These are phyloP conservation scores for Phenacoccus solenopsis DNA, from an alignment of 1,140 invertebrate species.

Conservation along the genomic window DNA sequence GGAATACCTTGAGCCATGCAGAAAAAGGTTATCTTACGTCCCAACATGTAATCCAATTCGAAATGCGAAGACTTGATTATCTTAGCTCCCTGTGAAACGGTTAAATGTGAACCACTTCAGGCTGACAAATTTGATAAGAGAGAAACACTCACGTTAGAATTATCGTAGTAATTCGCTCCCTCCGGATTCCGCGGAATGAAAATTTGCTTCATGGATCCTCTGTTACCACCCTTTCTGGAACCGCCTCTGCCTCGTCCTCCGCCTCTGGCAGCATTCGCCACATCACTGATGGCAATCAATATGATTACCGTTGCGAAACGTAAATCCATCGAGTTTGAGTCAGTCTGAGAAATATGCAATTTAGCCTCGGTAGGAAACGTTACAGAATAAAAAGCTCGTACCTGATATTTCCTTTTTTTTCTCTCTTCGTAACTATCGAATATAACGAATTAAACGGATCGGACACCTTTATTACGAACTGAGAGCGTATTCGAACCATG, in stretches of 20 bases:
- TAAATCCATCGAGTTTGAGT: background rate
- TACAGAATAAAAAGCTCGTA: too few species aligned
- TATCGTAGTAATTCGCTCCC: constrained; percentile 52
- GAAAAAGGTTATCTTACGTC: constrained; percentile 45
- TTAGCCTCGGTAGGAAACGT: background rate
- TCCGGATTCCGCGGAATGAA: constrained; percentile 51
- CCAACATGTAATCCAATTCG: constrained; percentile 45
- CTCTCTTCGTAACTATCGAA: background rate
- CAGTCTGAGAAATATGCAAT: background rate
- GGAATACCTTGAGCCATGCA: constrained; percentile 42
- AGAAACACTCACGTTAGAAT: constrained; percentile 49
- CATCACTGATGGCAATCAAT: background rate
- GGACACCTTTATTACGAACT: background rate
- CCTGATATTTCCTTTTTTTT: background rate
- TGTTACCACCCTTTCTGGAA: constrained; percentile 23
- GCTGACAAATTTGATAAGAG: background rate
- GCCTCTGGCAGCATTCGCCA: constrained; percentile 25
- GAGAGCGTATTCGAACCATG: background rate
- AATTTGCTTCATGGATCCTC: constrained; percentile 42
- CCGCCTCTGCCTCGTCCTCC: constrained; percentile 33
- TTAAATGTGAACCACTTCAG: background rate
- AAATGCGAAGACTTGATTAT: constrained; percentile 45
- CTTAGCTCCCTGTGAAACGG: constrained; percentile 37
- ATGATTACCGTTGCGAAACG: background rate
- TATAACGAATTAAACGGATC: background rate